Evolutionary conservation across 2,113 vertebrate species (phyloP), one percentile per base, ranked within the genome.

Genomic region (Leptosomus discolor): DNA sequence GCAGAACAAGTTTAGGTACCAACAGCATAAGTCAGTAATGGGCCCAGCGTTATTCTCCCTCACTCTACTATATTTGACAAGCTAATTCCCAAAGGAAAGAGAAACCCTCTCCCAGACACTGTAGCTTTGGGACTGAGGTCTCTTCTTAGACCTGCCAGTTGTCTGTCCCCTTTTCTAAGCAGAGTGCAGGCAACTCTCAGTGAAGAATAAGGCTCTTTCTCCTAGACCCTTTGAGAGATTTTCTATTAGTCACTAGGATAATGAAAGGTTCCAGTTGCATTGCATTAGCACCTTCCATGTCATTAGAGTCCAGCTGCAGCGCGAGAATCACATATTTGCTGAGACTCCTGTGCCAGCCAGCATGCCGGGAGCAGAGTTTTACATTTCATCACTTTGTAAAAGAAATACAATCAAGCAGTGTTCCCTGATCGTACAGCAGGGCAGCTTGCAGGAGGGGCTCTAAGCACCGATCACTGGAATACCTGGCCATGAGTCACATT

Each of bases 201-300:
- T 20, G 75, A 95, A 95, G 92, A 95, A 92, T 58, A 78, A 76
- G 70, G n/a, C 74, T 79, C 22, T 95, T 94, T 94, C 91, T 95
- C 86, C 64, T 68, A 61, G 87, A 92, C 74, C 70, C 84, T 95
- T 91, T 80, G 89, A 96, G 94, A 96, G 89, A 85, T 85, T 91
- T 94, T 73, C 74, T 95, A 36, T 97, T 96, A 97, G 94, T 95
- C 94, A 97, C 65, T 45, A 30, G 57, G 61, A 92, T 97, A 97
- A 97, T 97, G 92, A 97, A 95, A 96, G 94, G 97, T 97, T 97
- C 97, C 87, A 94, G 61, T 92, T 97, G 95, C 95, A 95, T 92
- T 92, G 89, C 94, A 96, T 95, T 97, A 97, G 93, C 96, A 96
- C 92, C 94, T 96, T 91, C 92, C 96, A 93, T 92, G 92, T 95